A percentile compares a stretch with the other conserved stretches of the same genome.
Conservation (phyloP, 2,113 vertebrate species). For the Spheniscus mendiculus region DNA sequence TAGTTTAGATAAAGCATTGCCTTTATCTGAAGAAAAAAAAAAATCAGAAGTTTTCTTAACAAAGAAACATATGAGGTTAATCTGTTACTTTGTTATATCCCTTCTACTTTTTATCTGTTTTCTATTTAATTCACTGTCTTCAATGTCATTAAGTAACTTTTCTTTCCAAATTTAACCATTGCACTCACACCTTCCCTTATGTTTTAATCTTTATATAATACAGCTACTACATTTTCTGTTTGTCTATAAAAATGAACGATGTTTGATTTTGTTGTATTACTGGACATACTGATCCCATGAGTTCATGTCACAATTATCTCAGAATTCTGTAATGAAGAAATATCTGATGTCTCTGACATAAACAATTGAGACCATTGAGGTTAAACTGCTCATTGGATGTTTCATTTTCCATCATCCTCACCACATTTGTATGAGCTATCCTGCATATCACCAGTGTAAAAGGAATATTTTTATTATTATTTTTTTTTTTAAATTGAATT, state of each 20-base stretch:
- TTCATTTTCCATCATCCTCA: neutral
- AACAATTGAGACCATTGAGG: neutral
- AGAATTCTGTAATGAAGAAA: neutral
- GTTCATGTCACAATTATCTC: neutral
- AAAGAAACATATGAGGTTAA: neutral
- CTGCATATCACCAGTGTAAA: neutral
- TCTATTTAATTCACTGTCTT: neutral
- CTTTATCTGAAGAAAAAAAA: neutral
- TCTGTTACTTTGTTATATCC: neutral
- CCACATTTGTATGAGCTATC: neutral
- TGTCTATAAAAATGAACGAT: neutral
- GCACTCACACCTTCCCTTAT: neutral
- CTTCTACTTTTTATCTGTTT: neutral
- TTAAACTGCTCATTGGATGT: neutral
- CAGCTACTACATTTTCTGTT: neutral
- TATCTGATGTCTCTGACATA: neutral
- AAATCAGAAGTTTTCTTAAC: neutral
- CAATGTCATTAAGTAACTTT: neutral
- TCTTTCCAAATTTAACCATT: neutral
- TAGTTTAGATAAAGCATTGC: neutral
- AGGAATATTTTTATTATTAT: too few species aligned
- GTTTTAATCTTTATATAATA: neutral
- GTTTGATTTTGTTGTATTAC: neutral
- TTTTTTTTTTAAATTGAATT: neutral
- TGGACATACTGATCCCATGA: neutral